phyloP scores from a whole-genome alignment of 2,888 invertebrate genomes.

The Amiota mariae region DNA sequence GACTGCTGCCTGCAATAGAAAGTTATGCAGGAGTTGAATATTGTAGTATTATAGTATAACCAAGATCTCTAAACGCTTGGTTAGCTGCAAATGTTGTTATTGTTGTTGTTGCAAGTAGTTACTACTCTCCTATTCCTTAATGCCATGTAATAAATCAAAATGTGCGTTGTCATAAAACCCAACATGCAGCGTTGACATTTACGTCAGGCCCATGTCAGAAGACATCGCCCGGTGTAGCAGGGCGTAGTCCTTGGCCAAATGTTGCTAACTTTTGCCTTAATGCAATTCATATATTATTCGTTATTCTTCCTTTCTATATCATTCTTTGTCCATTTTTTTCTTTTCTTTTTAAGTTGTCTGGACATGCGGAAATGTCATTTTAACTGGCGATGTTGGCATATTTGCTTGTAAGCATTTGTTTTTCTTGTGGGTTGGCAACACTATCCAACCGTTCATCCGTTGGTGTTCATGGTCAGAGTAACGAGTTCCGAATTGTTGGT shows the following conservation, averaged over 20 bases:
- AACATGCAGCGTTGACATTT: conserved; percentile 60
- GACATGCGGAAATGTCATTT: conserved; percentile 31
- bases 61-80: background rate
- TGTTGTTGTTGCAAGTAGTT: conserved; percentile 2
- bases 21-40: background rate
- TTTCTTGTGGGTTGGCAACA: background rate
- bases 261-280: background rate
- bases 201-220: conserved; percentile 51
- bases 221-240: conserved; percentile 30
- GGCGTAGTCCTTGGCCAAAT: conserved; percentile 40
- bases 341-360: background rate
- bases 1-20: conserved; percentile 8
- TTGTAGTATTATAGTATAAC: too few relatives aligned
- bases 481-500: conserved; percentile 13
- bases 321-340: conserved; percentile 10
- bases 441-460: background rate
- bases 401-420: conserved; percentile 23
- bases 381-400: conserved; percentile 23
- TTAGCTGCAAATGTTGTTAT: conserved; percentile 24
- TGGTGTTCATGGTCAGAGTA: background rate
- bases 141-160: conserved; percentile 62
- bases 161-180: conserved; percentile 59
- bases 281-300: conserved; percentile 7
- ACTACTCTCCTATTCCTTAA: conserved; percentile 31
- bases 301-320: background rate